Evolutionary conservation across 1,140 invertebrate species (phyloP), one percentile per base, ranked within the genome.

Genomic region (Periplaneta americana): DNA sequence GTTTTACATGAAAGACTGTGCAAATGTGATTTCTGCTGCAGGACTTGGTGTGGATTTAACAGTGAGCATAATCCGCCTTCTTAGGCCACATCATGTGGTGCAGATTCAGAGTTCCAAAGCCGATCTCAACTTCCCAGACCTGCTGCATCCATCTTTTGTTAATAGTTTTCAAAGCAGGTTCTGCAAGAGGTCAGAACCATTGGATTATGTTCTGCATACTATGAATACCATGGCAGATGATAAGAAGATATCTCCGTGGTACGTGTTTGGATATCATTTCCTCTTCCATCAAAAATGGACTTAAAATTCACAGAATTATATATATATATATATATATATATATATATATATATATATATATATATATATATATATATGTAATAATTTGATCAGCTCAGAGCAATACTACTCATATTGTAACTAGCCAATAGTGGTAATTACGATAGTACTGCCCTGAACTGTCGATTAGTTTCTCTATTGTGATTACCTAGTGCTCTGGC

Each of bases 21-120:
- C 22, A 15, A 75, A 8, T 78, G 35, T 15, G 17, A 22, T n/a
- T 34, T 78, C 10, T 34, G 34, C 22, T 35, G 8, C 35, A 78
- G 77, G 77, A 28, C 22, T 78, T 78, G 77, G 77, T 39, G 77
- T 78, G 28, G 77, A 78, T 15, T 32, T 78, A 37, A 48, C 77
- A n/a, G 36, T 34, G 9, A 18, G 32, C 13, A 34, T 78, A 13
- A 78, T 78, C 31, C 77, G 77, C 39, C 4, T 78, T 32, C 77
- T 78, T 13, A 36, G 34, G 15, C 77, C 77, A 78, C 35, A 32
- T 11, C 35, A 35, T 34, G 77, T 78, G 34, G n/a, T 78, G 18
- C 77, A 78, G n/a, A 78, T 78, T 13, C 35, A 78, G 77, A 78
- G 77, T 32, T 11, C 8, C 13, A 36, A 48, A 2, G 10, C 22